Conservation (phyloP, 1,140 invertebrate genomes). For the Cyphomyrmex costatus region DNA sequence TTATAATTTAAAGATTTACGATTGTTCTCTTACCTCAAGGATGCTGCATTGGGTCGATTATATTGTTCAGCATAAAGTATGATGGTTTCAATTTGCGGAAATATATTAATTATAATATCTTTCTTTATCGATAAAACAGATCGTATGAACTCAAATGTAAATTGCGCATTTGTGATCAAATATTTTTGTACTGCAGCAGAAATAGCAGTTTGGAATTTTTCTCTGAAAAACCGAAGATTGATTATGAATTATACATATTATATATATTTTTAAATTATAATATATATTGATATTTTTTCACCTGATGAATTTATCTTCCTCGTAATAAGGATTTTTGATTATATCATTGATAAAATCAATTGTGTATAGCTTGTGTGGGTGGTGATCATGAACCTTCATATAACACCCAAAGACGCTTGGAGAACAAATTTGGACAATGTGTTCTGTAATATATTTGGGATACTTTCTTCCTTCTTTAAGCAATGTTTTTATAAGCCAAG, state of each 20-base stretch:
- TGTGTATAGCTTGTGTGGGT: constrained; percentile 82
- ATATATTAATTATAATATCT: constrained; percentile 70
- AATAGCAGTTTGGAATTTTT: constrained; percentile 76
- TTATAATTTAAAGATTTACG: constrained; percentile 20
- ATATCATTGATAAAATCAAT: constrained; percentile 79
- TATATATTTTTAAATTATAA: neutral
- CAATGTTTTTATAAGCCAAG: constrained; percentile 80
- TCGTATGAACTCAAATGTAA: constrained; percentile 79
- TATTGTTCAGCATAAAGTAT: constrained; percentile 78
- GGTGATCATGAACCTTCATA: constrained; percentile 81
- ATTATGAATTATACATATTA: constrained; percentile 45
- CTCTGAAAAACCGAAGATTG: constrained; percentile 73
- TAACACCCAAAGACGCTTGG: constrained; percentile 79
- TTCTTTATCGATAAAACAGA: constrained; percentile 69
- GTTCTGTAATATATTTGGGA: constrained; percentile 74
- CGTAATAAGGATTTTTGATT: constrained; percentile 78
- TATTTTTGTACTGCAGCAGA: constrained; percentile 70
- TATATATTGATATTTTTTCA: constrained; percentile 60
- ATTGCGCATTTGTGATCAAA: constrained; percentile 71
- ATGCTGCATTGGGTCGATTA: constrained; percentile 72
- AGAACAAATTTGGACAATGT: constrained; percentile 79
- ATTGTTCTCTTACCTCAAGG: constrained; percentile 79
- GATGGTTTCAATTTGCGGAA: constrained; percentile 73
- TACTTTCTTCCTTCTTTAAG: constrained; percentile 75
- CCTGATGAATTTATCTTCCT: constrained; percentile 74